phyloP scores from a whole-genome alignment of 2,113 vertebrate genomes.

The Sinocyclocheilus rhinocerous region DNA sequence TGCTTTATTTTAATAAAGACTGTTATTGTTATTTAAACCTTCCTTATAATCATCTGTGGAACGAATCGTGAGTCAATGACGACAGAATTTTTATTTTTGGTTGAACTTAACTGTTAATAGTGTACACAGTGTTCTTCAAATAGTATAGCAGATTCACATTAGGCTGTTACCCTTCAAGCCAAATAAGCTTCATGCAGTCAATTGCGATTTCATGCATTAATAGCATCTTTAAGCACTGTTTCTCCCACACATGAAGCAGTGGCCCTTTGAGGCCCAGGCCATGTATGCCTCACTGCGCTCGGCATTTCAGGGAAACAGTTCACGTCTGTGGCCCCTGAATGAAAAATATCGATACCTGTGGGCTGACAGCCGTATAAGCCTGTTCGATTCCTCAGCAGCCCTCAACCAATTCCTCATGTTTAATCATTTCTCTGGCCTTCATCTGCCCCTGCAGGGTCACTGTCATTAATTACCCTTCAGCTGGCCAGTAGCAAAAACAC shows the following conservation, averaged over 20 bases:
- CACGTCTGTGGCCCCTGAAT: slow-evolving; percentile 25
- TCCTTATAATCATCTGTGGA: neutral
- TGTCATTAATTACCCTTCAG: slow-evolving; percentile 58
- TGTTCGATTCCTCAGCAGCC: slow-evolving; percentile 54
- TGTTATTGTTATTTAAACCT: neutral
- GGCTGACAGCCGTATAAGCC: slow-evolving; percentile 52
- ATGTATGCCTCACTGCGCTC: neutral
- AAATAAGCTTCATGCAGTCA: neutral
- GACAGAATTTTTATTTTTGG: neutral
- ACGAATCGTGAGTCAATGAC: neutral
- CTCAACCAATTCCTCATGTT: slow-evolving; percentile 54
- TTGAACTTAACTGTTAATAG: neutral
- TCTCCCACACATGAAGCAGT: slow-evolving; percentile 5
- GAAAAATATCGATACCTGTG: slow-evolving; percentile 58
- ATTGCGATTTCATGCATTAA: slow-evolving; percentile 23
- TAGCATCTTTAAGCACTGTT: neutral
- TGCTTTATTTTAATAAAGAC: neutral
- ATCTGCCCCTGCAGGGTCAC: slow-evolving; percentile 30
- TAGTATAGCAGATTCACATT: neutral
- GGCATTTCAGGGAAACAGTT: slow-evolving; percentile 35
- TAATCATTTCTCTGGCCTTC: slow-evolving; percentile 57
- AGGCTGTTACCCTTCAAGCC: neutral
- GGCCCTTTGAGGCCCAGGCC: slow-evolving; percentile 1
- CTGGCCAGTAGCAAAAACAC: slow-evolving; percentile 36
- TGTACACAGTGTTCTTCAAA: neutral